A percentile compares a stretch with the other conserved stretches of the same genome.
phyloP scores from a whole-genome alignment of 2,797 vertebrate genomes.

The Coregonus ussuriensis region DNA sequence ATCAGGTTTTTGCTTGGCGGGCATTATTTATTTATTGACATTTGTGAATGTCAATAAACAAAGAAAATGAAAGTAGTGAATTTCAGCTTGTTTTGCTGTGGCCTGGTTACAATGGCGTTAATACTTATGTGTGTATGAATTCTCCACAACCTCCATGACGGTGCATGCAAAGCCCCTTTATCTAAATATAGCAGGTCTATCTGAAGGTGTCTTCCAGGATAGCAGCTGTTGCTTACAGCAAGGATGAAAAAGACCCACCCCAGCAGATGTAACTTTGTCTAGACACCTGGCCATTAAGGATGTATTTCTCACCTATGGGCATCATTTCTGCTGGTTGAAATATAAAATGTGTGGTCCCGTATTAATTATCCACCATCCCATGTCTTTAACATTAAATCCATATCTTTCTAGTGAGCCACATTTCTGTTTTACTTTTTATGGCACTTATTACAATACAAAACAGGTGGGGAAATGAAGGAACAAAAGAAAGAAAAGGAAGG shows the following conservation, averaged over 20 bases:
- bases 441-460: neutral
- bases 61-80: too few relatives aligned
- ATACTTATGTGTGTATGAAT: neutral
- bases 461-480: too few relatives aligned
- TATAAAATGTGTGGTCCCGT: neutral
- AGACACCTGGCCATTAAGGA: conserved; percentile 45
- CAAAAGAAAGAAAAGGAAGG: too few relatives aligned
- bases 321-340: conserved; percentile 23
- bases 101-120: too few relatives aligned
- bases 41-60: too few relatives aligned
- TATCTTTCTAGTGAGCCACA: too few relatives aligned
- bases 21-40: too few relatives aligned
- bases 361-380: neutral
- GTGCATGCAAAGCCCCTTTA: conserved; percentile 28
- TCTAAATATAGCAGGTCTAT: conserved; percentile 31
- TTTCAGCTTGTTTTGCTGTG: too few relatives aligned
- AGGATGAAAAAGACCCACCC: conserved; percentile 32
- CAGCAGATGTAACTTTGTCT: conserved; percentile 43
- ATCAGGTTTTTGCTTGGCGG: too few relatives aligned
- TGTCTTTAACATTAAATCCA: too few relatives aligned
- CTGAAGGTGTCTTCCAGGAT: conserved; percentile 16
- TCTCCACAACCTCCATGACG: neutral
- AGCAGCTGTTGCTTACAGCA: conserved; percentile 47
- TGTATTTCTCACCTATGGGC: conserved; percentile 17
- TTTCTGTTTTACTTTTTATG: neutral